Percentiles rank a stretch among this genome's conserved stretches.
These are phyloP conservation scores for Drosophila mayri DNA, from an alignment of 1,140 invertebrate genomes.

Conservation along the genomic window DNA sequence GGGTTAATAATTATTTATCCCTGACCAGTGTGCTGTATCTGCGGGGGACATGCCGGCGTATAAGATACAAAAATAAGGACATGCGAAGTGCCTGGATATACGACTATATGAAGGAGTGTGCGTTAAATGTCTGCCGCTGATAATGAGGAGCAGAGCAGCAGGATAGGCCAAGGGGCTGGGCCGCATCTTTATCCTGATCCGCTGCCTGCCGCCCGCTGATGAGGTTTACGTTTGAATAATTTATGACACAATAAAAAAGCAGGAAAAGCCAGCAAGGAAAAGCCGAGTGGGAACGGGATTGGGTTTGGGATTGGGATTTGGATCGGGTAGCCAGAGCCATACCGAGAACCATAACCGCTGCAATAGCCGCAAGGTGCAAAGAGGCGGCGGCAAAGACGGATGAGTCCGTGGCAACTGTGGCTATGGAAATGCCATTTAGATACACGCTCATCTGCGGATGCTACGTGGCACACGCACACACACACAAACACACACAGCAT, in stretches of 20 bases:
- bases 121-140: slow-evolving; percentile 65
- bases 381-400: slow-evolving; percentile 31
- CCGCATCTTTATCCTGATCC: slow-evolving; percentile 57
- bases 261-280: slow-evolving; percentile 33
- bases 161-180: slow-evolving; percentile 40
- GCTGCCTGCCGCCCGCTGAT: slow-evolving; percentile 55
- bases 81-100: slow-evolving; percentile 35
- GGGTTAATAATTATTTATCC: neutral
- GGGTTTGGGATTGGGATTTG: slow-evolving; percentile 21
- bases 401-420: slow-evolving; percentile 42
- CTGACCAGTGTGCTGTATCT: slow-evolving; percentile 46
- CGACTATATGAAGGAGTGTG: slow-evolving; percentile 34
- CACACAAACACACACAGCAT: slow-evolving; percentile 31
- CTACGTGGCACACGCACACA: slow-evolving; percentile 34
- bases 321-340: slow-evolving; percentile 25
- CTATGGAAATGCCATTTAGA: slow-evolving; percentile 78
- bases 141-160: slow-evolving; percentile 72
- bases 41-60: slow-evolving; percentile 44
- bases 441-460: slow-evolving; percentile 46
- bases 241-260: slow-evolving; percentile 81
- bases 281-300: slow-evolving; percentile 9
- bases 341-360: slow-evolving; percentile 35
- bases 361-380: slow-evolving; percentile 78
- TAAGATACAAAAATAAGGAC: slow-evolving; percentile 52
- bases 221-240: slow-evolving; percentile 85